A percentile compares a stretch with the other conserved stretches of the same genome.
These are phyloP conservation scores for Patagioenas fasciata DNA, from an alignment of 2,113 vertebrate species.

Conservation along the genomic window DNA sequence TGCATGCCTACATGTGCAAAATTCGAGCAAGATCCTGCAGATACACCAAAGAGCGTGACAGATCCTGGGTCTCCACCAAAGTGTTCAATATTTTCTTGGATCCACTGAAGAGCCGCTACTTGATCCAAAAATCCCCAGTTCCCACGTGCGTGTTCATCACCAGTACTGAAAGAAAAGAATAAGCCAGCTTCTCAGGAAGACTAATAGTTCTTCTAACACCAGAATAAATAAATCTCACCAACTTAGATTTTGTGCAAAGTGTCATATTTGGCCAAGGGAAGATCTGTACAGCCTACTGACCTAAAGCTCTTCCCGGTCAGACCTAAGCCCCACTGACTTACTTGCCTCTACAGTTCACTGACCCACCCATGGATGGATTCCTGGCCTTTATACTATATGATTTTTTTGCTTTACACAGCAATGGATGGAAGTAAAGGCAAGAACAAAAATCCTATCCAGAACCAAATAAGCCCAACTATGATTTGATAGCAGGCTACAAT, in stretches of 20 bases:
- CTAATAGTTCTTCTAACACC: not conserved
- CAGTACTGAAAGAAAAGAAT: slow-evolving; percentile 76
- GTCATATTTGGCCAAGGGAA: not conserved
- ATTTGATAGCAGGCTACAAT: not conserved
- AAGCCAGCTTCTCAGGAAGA: not conserved
- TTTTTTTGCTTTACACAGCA: not conserved
- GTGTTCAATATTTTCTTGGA: slow-evolving; percentile 84
- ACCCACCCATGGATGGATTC: not conserved
- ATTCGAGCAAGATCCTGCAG: slow-evolving; percentile 83
- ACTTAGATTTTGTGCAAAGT: not conserved
- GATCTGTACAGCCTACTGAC: not conserved
- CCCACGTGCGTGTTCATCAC: slow-evolving; percentile 78
- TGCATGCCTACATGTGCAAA: slow-evolving; percentile 78
- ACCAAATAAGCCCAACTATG: not conserved
- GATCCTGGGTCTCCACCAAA: slow-evolving; percentile 86
- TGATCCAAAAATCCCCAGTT: slow-evolving; percentile 89
- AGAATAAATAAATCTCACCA: not conserved
- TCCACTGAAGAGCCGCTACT: slow-evolving; percentile 83
- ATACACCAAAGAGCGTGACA: slow-evolving; percentile 90
- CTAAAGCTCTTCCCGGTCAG: not conserved
- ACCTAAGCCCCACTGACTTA: not conserved
- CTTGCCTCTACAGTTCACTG: not conserved
- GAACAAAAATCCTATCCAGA: not conserved
- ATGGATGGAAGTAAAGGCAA: not conserved
- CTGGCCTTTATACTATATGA: not conserved